Conservation (phyloP, 2,113 vertebrate species). For the Bagarius yarrelli region DNA sequence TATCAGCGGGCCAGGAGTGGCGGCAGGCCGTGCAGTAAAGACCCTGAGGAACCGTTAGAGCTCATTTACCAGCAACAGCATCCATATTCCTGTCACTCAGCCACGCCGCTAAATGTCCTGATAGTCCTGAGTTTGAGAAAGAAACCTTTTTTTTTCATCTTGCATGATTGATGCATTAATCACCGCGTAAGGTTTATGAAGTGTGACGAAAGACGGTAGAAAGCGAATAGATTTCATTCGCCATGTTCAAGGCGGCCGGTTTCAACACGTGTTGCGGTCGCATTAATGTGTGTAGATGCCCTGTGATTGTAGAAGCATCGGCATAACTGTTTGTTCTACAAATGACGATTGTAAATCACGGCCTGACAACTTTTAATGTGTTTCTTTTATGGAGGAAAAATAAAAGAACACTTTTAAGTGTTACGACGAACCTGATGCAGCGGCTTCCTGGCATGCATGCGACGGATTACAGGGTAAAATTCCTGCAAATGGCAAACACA, state of each 20-base stretch:
- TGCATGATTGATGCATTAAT: slow-evolving; percentile 65
- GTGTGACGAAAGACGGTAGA: slow-evolving; percentile 47
- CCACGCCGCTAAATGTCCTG: slow-evolving; percentile 45
- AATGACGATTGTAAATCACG: slow-evolving; percentile 42
- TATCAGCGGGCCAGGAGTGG: slow-evolving; percentile 58
- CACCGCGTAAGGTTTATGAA: slow-evolving; percentile 55
- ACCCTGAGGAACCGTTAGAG: slow-evolving; percentile 63
- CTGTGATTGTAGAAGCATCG: slow-evolving; percentile 5
- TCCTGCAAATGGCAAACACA: slow-evolving; percentile 66
- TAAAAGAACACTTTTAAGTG: not conserved
- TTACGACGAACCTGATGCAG: not conserved
- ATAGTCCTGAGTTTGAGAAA: slow-evolving; percentile 48
- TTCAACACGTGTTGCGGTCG: slow-evolving; percentile 28
- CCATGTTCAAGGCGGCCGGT: not conserved
- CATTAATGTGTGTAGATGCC: slow-evolving; percentile 23
- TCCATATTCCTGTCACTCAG: slow-evolving; percentile 64
- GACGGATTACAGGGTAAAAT: slow-evolving; percentile 56
- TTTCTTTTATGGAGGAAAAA: too few relatives aligned
- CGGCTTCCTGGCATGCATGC: slow-evolving; percentile 33
- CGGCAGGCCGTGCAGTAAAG: slow-evolving; percentile 48
- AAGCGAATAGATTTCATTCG: slow-evolving; percentile 8
- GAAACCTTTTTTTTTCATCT: slow-evolving; percentile 51
- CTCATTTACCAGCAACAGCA: slow-evolving; percentile 63
- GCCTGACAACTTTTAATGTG: not conserved
- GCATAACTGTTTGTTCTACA: slow-evolving; percentile 35